phyloP scores from a whole-genome alignment of 2,888 invertebrate species.

The Lepetodrilus schrolli region DNA sequence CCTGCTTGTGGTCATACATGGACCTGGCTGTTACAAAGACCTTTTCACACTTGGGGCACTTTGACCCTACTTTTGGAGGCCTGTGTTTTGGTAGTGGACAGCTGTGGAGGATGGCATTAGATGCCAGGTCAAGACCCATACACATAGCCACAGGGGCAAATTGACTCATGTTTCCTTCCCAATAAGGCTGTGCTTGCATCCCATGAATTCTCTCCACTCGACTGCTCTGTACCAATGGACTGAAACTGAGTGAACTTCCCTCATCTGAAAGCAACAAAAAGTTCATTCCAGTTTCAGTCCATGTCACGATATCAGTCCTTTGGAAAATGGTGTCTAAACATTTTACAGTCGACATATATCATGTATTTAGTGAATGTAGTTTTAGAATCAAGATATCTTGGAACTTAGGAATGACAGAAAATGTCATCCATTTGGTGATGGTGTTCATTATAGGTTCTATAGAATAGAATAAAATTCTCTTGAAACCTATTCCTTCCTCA shows the following conservation, averaged over 20 bases:
- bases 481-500: too few species aligned
- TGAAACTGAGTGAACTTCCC: slow-evolving; percentile 13
- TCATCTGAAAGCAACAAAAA: slow-evolving; percentile 21
- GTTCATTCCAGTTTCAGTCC: slow-evolving; percentile 21
- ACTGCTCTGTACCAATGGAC: background rate
- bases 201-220: background rate
- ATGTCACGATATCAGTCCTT: too few species aligned
- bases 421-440: too few species aligned
- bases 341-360: too few species aligned
- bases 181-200: background rate
- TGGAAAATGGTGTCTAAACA: too few species aligned
- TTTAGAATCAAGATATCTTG: too few species aligned
- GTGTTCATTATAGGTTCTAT: too few species aligned
- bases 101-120: background rate
- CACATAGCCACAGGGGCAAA: background rate
- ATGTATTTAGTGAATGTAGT: too few species aligned
- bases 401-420: too few species aligned
- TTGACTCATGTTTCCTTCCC: background rate
- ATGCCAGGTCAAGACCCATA: background rate
- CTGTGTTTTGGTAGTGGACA: background rate
- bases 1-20: slow-evolving; percentile 9
- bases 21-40: background rate
- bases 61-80: background rate
- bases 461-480: too few species aligned
- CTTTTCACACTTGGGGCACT: background rate